Evolutionary conservation across 1,140 invertebrate species (phyloP).

Genomic region (Maconellicoccus hirsutus): DNA sequence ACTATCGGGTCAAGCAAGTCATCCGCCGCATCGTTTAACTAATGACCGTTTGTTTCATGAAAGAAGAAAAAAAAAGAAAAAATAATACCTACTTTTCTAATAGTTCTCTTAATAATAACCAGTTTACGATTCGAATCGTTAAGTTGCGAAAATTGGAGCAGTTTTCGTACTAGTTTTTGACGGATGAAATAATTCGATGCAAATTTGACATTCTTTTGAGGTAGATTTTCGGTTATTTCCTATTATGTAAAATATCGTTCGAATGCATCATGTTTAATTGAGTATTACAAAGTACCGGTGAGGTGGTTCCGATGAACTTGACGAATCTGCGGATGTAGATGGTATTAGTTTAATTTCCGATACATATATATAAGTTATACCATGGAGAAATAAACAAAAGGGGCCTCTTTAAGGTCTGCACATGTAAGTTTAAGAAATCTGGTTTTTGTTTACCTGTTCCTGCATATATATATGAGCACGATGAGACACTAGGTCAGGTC

Average conservation of each 20-base stretch:
- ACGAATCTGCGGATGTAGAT: too few relatives aligned
- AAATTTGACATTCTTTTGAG: too few relatives aligned
- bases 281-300: too few relatives aligned
- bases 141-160: not conserved
- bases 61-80: not conserved
- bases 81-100: conserved; percentile 6
- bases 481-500: conserved; percentile 13
- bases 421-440: not conserved
- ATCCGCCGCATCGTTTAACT: conserved; percentile 2
- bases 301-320: too few relatives aligned
- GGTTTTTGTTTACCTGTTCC: conserved; percentile 12
- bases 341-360: too few relatives aligned
- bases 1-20: not conserved
- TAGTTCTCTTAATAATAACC: not conserved
- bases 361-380: too few relatives aligned
- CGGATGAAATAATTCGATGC: too few relatives aligned
- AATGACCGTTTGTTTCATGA: conserved; percentile 4
- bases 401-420: conserved; percentile 15
- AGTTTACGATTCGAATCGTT: not conserved
- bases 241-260: too few relatives aligned
- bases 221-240: too few relatives aligned
- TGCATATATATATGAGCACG: conserved; percentile 11
- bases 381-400: conserved; percentile 4
- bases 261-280: too few relatives aligned
- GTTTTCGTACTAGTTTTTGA: not conserved